A percentile compares a stretch with the other conserved stretches of the same genome.
These are phyloP conservation scores for Charadrius vociferus DNA, from an alignment of 2,113 vertebrate genomes.

Conservation along the genomic window DNA sequence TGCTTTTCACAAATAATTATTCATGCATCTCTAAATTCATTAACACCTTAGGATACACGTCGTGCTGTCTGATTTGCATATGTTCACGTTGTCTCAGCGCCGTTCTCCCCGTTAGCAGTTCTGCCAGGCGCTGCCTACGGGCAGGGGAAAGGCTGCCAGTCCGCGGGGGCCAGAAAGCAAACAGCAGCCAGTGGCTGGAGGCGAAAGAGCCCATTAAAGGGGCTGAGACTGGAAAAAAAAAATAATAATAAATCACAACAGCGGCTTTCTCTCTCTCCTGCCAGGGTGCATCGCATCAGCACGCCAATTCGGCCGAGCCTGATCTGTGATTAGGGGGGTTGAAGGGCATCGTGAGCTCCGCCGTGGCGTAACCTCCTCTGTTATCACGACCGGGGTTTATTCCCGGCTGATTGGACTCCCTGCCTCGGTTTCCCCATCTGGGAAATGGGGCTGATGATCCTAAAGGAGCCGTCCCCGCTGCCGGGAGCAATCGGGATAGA, in stretches of 20 bases:
- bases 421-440: not conserved
- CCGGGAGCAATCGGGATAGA: not conserved
- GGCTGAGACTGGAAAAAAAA: not conserved
- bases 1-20: conserved; percentile 48
- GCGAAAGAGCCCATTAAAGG: not conserved
- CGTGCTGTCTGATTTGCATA: conserved; percentile 26
- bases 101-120: not conserved
- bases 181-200: not conserved
- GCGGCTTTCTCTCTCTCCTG: not conserved
- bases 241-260: accelerated
- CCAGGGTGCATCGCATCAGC: accelerated
- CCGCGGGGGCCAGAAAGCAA: not conserved
- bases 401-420: accelerated
- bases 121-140: not conserved
- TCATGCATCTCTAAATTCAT: conserved; percentile 39
- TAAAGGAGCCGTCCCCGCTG: not conserved
- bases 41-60: conserved; percentile 11
- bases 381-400: accelerated
- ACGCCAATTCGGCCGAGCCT: accelerated
- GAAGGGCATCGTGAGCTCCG: accelerated
- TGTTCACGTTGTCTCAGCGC: not conserved
- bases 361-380: accelerated
- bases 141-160: conserved; percentile 1
- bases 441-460: not conserved
- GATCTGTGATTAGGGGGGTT: no score